A percentile compares a stretch with the other conserved stretches of the same genome.
Conservation (phyloP, 2,113 vertebrate species). For the Felis catus region DNA sequence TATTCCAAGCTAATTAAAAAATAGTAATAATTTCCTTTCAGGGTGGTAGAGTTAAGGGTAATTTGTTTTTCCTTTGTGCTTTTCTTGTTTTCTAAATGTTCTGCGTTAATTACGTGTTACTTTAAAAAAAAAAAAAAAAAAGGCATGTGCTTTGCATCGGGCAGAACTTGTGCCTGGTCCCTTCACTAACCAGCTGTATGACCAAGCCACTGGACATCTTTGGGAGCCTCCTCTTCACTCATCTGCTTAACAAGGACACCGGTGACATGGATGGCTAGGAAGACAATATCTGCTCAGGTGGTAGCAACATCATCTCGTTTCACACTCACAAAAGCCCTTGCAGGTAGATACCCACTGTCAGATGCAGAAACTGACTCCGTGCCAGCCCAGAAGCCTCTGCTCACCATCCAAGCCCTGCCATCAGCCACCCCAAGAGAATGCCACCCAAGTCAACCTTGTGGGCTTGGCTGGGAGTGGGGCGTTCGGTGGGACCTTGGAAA, state of each 20-base stretch:
- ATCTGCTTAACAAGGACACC: neutral
- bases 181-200: neutral
- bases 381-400: neutral
- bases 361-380: neutral
- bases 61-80: conserved; percentile 5
- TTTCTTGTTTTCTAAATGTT: conserved; percentile 41
- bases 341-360: neutral
- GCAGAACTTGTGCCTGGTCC: neutral
- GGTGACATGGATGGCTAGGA: neutral
- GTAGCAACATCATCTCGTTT: neutral
- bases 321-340: neutral
- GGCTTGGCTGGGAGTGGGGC: neutral
- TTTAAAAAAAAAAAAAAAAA: neutral
- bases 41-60: neutral
- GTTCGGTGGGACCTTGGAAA: neutral
- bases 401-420: neutral
- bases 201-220: neutral
- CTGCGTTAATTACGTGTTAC: neutral
- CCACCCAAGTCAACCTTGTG: neutral
- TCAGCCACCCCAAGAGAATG: neutral
- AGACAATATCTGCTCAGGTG: neutral
- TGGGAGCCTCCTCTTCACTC: no score
- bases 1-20: neutral
- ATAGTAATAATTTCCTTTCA: conserved; percentile 1
- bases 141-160: neutral